A percentile compares a stretch with the other conserved stretches of the same genome.
Conservation (phyloP, 2,797 vertebrate genomes). For the Lutjanus campechanus region DNA sequence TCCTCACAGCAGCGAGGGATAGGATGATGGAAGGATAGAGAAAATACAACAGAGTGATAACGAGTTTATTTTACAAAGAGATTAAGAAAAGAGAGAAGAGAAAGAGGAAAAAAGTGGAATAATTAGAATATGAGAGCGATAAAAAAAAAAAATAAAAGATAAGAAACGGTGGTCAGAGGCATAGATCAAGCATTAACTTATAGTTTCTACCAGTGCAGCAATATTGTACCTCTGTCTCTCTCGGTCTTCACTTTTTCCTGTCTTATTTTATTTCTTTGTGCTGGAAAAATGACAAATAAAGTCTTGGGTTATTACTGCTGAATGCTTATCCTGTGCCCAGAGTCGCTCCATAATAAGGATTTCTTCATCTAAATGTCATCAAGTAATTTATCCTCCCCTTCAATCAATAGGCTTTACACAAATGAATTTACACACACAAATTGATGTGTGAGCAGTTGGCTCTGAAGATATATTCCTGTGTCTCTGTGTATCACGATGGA, state of each 20-base stretch:
- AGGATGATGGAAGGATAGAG: conserved; percentile 9
- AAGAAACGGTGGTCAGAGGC: not conserved
- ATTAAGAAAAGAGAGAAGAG: not conserved
- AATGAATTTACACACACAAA: conserved; percentile 43
- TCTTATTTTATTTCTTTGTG: conserved; percentile 19
- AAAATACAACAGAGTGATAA: conserved; percentile 7
- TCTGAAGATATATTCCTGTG: conserved; percentile 34
- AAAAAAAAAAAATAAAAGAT: not conserved
- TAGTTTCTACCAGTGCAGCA: not conserved
- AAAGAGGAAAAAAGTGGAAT: conserved; percentile 5
- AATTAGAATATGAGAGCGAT: conserved; percentile 6
- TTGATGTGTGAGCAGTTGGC: conserved; percentile 28
- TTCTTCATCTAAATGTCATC: conserved; percentile 94
- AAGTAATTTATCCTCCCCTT: conserved; percentile 89
- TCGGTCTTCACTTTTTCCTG: not conserved
- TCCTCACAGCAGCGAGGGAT: conserved; percentile 46
- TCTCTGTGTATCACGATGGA: conserved; percentile 31
- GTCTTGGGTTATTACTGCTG: conserved; percentile 89
- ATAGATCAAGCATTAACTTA: conserved; percentile 1
- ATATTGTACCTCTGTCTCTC: not conserved
- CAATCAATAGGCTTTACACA: conserved; percentile 88
- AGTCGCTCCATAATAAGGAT: conserved; percentile 90
- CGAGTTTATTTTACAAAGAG: conserved; percentile 32
- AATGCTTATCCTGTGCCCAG: conserved; percentile 83
- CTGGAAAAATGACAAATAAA: conserved; percentile 90